Evolutionary conservation across 2,888 invertebrate species (phyloP), one percentile per base, ranked within the genome.

Genomic region (Branchellion lobata): DNA sequence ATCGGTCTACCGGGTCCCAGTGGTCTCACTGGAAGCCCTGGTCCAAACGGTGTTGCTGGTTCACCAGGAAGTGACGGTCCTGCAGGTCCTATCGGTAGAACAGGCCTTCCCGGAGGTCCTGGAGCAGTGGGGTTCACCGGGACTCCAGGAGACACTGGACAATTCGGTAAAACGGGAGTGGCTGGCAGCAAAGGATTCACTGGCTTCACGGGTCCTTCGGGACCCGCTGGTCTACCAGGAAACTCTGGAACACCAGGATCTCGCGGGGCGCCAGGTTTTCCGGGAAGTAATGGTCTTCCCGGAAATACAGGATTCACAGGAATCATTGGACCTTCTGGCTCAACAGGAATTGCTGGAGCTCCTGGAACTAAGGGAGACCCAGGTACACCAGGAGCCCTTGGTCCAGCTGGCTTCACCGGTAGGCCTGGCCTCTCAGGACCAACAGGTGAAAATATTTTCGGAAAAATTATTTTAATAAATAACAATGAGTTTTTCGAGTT

Each of bases 231-330:
- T n/a, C 5, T 40, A 68, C 53, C 79, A 33, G 81, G 82, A n/a
- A 21, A 71, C 18, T 74, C 71, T 14, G 82, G 83, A 34, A 31
- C 33, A 14, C 68, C 65, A 14, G 83, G 82, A 29, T 65, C 69
- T n/a, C 74, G 71, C 29, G 81, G 81, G 18, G 5, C 27, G 8
- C 29, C 61, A 33, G 80, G 80, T 29, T 18, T 18, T 57, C 69
- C 80, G n/a, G 81, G 81, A n/a, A 1, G 90, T 90, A 88, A 93
- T 93, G 24, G 93, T 24, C 86, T 89, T 0, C 90, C 92, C 84
- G 92, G 92, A 0, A 88, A 89, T 18, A 88, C 89, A 0, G 93
- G 93, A 0, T 90, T 90, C 0, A 92, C 93, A 86, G 93, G 93
- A 0, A 90, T 92, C 0, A 93, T 93, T 87, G 93, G 93, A 31